Conservation (phyloP, 2,113 vertebrate genomes). For the Boulengeromyrus knoepffleri region DNA sequence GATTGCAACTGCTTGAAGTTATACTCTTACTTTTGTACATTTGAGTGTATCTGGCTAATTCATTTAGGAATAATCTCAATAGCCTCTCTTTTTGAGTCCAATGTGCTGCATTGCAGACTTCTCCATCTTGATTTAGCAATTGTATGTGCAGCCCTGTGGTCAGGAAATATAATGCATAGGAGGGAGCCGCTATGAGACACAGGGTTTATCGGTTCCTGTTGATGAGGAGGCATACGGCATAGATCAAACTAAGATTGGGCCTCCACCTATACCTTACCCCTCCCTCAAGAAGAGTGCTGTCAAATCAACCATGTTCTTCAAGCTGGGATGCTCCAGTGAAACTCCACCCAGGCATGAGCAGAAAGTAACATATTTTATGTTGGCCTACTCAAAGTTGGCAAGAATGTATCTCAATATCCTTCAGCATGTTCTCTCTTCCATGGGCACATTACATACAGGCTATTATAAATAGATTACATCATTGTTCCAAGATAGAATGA, state of each 20-base stretch:
- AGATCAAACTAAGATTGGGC: not conserved
- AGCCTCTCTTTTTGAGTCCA: not conserved
- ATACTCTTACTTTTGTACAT: conserved; percentile 3
- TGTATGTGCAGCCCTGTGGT: not conserved
- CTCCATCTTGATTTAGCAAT: not conserved
- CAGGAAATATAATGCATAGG: not conserved
- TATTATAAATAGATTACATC: not conserved
- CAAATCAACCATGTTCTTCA: not conserved
- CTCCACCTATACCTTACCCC: not conserved
- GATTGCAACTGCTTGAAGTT: conserved; percentile 38
- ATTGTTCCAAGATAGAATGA: not conserved
- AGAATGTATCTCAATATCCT: not conserved
- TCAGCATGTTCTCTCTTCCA: not conserved
- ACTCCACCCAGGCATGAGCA: not conserved
- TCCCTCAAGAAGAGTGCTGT: not conserved
- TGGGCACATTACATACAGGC: not conserved
- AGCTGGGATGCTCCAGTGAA: not conserved
- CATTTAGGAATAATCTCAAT: conserved; percentile 14
- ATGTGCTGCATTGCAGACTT: not conserved
- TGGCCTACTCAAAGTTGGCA: not conserved
- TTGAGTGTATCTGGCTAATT: conserved; percentile 35
- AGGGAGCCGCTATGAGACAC: not conserved
- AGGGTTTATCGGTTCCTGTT: not conserved
- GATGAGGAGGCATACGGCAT: not conserved
- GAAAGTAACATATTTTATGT: not conserved